phyloP scores from a whole-genome alignment of 2,113 vertebrate genomes.

The Ailurus styani region DNA sequence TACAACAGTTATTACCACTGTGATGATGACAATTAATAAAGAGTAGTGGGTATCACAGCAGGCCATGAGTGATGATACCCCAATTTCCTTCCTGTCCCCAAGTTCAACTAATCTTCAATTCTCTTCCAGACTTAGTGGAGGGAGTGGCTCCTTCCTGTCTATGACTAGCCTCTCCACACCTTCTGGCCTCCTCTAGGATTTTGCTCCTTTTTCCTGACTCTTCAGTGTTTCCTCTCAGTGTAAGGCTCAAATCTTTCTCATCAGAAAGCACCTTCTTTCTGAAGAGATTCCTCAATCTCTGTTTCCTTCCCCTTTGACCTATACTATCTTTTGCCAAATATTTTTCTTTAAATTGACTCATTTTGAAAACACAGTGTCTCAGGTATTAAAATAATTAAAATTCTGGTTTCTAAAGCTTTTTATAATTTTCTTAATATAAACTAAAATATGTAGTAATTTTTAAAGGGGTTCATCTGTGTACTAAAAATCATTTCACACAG shows the following conservation, averaged over 20 bases:
- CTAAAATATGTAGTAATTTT: background rate
- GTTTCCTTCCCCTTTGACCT: background rate
- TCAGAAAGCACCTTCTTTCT: background rate
- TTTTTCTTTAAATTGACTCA: background rate
- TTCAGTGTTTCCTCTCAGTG: background rate
- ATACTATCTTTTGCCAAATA: background rate
- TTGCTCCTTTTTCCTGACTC: background rate
- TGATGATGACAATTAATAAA: background rate
- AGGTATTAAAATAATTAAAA: background rate
- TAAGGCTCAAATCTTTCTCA: background rate
- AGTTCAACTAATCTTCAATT: background rate
- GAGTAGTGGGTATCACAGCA: background rate
- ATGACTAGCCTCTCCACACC: background rate
- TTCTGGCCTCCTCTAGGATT: background rate
- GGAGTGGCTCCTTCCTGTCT: no score
- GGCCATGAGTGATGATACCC: background rate
- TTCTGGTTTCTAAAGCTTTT: background rate
- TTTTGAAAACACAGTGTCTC: background rate
- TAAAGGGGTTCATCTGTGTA: background rate
- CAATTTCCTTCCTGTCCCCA: background rate
- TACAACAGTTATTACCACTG: background rate
- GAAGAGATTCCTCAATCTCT: background rate
- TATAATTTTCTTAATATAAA: conserved; percentile 13
- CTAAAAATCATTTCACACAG: background rate
- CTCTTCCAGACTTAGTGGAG: background rate